Percentiles rank a stretch among this genome's conserved stretches.
These are phyloP conservation scores for Chondrosia reniformis DNA, from an alignment of 37 sponge, comb jelly and placozoan species.

Conservation along the genomic window DNA sequence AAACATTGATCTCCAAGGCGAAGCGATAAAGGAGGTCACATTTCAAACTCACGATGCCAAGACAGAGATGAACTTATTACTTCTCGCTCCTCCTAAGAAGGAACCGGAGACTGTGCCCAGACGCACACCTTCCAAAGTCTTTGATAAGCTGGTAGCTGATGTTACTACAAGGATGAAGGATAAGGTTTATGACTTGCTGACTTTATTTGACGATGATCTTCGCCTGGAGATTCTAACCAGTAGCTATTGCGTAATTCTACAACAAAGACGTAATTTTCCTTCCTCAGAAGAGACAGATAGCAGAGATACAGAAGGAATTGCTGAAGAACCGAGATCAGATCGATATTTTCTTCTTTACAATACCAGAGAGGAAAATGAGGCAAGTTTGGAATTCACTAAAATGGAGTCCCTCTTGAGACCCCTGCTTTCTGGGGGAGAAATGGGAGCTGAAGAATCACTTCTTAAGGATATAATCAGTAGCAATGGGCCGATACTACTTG, in stretches of 20 bases:
- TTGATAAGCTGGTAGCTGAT: neutral
- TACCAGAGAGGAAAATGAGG: constrained; percentile 6
- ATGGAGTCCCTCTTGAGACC: neutral
- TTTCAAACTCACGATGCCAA: neutral
- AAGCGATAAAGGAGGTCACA: neutral
- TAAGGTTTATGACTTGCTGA: neutral
- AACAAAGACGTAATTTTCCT: neutral
- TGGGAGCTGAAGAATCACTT: neutral
- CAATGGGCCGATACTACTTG: neutral
- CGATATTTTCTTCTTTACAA: constrained; percentile 10
- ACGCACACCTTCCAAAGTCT: neutral
- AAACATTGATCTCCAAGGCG: neutral
- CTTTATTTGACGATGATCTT: constrained; percentile 3
- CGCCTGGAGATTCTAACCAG: neutral
- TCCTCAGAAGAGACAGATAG: neutral
- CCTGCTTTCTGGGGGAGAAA: neutral
- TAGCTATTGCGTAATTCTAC: constrained; percentile 13
- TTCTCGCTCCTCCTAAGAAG: neutral
- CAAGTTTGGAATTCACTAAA: neutral
- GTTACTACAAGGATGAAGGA: neutral
- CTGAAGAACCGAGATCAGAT: neutral
- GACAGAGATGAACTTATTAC: neutral
- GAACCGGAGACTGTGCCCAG: neutral
- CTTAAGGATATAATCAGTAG: constrained; percentile 10
- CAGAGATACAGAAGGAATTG: neutral